These are phyloP conservation scores for Capricornis sumatraensis DNA, from an alignment of 2,113 vertebrate genomes.

Conservation along the genomic window DNA sequence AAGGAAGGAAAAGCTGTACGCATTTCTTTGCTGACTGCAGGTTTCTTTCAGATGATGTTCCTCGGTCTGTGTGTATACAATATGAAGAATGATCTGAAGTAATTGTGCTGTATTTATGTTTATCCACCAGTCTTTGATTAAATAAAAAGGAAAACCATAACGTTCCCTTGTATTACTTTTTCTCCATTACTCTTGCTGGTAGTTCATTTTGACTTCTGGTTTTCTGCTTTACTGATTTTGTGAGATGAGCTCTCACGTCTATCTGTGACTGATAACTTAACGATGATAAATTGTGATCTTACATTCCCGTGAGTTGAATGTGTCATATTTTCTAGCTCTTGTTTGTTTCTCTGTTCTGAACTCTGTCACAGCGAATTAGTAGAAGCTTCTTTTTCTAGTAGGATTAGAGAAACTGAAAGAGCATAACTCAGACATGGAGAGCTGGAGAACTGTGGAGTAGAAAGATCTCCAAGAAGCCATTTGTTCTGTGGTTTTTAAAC, in stretches of 20 bases:
- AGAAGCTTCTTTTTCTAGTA: not conserved
- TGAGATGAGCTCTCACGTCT: not conserved
- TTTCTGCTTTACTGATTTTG: not conserved
- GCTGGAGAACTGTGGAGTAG: not conserved
- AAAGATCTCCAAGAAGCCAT: not conserved
- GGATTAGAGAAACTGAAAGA: not conserved
- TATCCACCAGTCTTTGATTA: conserved; percentile 86
- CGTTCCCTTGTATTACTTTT: not conserved
- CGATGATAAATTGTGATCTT: not conserved
- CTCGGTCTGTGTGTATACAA: conserved; percentile 81
- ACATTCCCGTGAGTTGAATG: not conserved
- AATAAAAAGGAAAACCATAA: conserved; percentile 81
- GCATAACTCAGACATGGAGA: not conserved
- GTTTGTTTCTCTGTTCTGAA: not conserved
- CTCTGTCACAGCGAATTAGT: not conserved
- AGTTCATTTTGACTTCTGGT: not conserved
- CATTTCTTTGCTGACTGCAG: conserved; percentile 80
- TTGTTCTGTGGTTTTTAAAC: not conserved
- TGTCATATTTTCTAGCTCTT: not conserved
- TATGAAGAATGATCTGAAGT: conserved; percentile 86
- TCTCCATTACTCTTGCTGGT: not conserved
- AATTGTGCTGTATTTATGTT: conserved; percentile 90
- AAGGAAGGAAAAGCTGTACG: conserved; percentile 77
- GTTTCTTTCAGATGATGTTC: conserved; percentile 81
- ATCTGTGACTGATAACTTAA: not conserved